Conservation (phyloP, 2,888 invertebrate species). For the Drosophila kambysellisi region DNA sequence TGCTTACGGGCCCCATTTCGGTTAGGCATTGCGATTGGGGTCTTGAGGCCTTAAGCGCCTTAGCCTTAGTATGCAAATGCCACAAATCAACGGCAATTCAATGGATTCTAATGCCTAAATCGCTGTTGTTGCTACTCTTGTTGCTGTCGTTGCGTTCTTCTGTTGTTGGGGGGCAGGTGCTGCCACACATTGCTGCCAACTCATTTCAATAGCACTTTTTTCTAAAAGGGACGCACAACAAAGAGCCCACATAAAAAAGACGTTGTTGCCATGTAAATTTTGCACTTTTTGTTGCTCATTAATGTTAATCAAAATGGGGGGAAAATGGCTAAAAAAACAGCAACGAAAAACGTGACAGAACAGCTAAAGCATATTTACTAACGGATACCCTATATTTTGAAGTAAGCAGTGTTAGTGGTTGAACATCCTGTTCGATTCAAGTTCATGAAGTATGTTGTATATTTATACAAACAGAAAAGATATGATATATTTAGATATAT, state of each 20-base stretch:
- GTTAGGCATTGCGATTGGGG: conserved; percentile 33
- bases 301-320: conserved; percentile 73
- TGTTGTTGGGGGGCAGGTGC: conserved; percentile 44
- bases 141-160: conserved; percentile 14
- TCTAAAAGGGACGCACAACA: conserved; percentile 61
- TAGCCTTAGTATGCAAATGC: conserved; percentile 51
- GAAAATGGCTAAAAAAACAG: conserved; percentile 16
- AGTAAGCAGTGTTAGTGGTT: neutral
- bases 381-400: conserved; percentile 6
- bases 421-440: neutral
- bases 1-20: conserved; percentile 14
- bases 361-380: neutral
- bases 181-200: conserved; percentile 67
- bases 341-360: conserved; percentile 6
- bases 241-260: conserved; percentile 33
- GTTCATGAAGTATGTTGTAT: neutral
- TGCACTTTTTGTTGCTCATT: conserved; percentile 80
- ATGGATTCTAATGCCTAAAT: conserved; percentile 77
- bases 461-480: too few relatives aligned
- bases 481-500: too few relatives aligned
- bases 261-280: conserved; percentile 74
- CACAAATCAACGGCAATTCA: conserved; percentile 74
- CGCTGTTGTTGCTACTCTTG: conserved; percentile 55
- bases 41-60: conserved; percentile 50
- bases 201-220: conserved; percentile 63